These are phyloP conservation scores for Pelusios castaneus DNA, from an alignment of 2,113 vertebrate species.

Conservation along the genomic window DNA sequence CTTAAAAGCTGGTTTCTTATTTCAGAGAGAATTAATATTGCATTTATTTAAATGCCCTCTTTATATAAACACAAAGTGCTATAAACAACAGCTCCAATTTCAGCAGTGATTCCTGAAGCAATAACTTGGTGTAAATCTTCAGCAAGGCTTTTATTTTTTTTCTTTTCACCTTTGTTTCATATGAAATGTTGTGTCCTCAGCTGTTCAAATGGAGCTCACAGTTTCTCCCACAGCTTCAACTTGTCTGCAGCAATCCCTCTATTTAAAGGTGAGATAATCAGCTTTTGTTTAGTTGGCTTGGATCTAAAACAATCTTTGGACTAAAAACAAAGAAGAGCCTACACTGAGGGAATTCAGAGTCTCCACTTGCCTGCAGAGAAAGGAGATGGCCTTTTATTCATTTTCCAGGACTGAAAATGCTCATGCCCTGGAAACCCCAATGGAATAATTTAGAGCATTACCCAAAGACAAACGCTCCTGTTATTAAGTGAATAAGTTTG, in stretches of 20 bases:
- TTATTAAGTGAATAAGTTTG: conserved; percentile 53
- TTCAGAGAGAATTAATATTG: not conserved
- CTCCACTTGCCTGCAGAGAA: conserved; percentile 49
- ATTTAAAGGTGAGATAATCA: conserved; percentile 79
- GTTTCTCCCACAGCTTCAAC: conserved; percentile 14
- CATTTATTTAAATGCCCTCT: not conserved
- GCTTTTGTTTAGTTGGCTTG: conserved; percentile 73
- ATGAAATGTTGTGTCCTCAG: conserved; percentile 12
- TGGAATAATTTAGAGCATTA: conserved; percentile 48
- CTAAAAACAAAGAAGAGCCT: conserved; percentile 62
- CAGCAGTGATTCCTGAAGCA: rapidly evolving
- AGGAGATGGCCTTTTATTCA: conserved; percentile 53
- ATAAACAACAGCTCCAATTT: not conserved
- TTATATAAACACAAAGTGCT: not conserved
- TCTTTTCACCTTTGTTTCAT: conserved; percentile 16
- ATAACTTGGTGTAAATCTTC: conserved; percentile 25
- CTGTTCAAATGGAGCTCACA: conserved; percentile 14
- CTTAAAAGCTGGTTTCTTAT: not conserved
- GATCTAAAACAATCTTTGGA: conserved; percentile 74
- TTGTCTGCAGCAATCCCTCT: conserved; percentile 59
- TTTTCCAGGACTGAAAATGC: conserved; percentile 70
- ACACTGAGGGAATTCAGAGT: conserved; percentile 44
- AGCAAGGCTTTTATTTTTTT: not conserved
- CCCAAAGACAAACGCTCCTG: conserved; percentile 62
- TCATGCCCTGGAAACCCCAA: conserved; percentile 74